These are phyloP conservation scores for Glossophaga mutica DNA, from an alignment of 2,797 vertebrate species.

Conservation along the genomic window DNA sequence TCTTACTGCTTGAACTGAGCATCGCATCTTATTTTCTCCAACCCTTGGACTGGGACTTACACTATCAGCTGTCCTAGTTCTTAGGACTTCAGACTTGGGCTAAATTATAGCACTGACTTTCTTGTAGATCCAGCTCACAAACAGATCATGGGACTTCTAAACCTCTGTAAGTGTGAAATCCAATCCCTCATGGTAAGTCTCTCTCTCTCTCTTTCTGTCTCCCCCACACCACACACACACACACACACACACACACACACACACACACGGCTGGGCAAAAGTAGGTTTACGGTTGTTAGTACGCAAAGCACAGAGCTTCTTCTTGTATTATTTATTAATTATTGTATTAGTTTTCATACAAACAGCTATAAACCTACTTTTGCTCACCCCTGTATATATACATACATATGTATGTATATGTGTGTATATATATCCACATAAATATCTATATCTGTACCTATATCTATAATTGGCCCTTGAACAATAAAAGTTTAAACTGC, in stretches of 20 bases:
- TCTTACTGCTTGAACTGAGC: not conserved
- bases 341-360: no score
- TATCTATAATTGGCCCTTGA: not conserved
- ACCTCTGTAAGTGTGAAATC: not conserved
- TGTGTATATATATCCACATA: no score
- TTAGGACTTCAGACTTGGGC: not conserved
- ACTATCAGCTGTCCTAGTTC: not conserved
- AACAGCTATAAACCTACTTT: no score
- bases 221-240: no score
- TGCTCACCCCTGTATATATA: not conserved
- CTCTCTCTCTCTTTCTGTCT: not conserved
- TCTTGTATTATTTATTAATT: no score
- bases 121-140: not conserved
- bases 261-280: not conserved
- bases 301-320: no score
- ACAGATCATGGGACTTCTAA: not conserved
- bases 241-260: not conserved
- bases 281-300: no score
- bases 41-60: rapidly evolving
- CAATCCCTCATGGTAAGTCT: not conserved
- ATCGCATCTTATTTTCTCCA: not conserved
- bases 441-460: no score
- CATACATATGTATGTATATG: no score
- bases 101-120: not conserved
- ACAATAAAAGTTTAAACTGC: not conserved